A percentile compares a stretch with the other conserved stretches of the same genome.
These are phyloP conservation scores for Passerculus sandwichensis DNA, from an alignment of 2,797 vertebrate species.

Conservation along the genomic window DNA sequence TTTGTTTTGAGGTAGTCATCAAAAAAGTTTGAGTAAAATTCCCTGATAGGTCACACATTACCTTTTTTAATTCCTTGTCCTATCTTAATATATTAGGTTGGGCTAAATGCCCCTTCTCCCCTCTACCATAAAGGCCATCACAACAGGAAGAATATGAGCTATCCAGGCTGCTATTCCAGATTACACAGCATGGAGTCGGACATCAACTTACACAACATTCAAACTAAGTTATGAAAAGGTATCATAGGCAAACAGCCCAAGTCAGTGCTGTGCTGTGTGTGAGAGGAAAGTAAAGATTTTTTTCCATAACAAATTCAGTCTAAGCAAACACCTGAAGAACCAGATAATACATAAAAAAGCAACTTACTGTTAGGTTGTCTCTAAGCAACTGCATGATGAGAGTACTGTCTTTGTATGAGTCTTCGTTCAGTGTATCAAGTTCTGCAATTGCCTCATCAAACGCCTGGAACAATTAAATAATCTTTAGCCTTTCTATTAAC, in stretches of 20 bases:
- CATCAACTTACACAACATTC: not conserved
- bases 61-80: not conserved
- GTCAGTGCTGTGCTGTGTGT: rapidly evolving
- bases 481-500: slow-evolving; percentile 1
- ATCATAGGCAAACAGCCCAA: not conserved
- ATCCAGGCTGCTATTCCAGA: not conserved
- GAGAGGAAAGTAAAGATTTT: not conserved
- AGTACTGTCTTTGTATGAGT: slow-evolving; percentile 99
- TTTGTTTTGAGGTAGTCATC: not conserved
- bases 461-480: slow-evolving; percentile 80
- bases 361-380: slow-evolving; percentile 98
- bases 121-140: not conserved
- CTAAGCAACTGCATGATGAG: slow-evolving; percentile 99
- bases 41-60: not conserved
- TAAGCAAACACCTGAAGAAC: not conserved
- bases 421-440: slow-evolving; percentile 91
- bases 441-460: slow-evolving; percentile 95
- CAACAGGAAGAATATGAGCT: not conserved
- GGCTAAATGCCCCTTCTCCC: not conserved
- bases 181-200: not conserved
- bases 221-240: not conserved
- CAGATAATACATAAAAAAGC: not conserved
- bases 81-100: rapidly evolving
- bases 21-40: not conserved
- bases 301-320: not conserved